A percentile compares a stretch with the other conserved stretches of the same genome.
Conservation (phyloP, 2,113 vertebrate genomes). For the Delphinapterus leucas region DNA sequence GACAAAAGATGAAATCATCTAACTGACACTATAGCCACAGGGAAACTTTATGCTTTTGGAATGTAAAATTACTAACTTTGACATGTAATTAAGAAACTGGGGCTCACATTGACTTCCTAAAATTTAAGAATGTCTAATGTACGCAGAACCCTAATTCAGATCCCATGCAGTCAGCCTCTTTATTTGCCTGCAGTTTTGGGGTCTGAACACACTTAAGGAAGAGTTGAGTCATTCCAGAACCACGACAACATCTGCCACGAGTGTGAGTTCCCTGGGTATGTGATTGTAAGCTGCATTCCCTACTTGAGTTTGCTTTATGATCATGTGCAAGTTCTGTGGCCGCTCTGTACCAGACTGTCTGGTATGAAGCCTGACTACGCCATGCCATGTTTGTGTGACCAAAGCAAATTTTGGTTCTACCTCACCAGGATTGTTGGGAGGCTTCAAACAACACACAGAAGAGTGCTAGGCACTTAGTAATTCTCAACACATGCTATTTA, state of each 20-base stretch:
- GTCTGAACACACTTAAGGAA: neutral
- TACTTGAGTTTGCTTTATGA: neutral
- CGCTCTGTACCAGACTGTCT: neutral
- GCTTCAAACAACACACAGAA: neutral
- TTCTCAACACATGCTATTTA: neutral
- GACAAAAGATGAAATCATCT: constrained; percentile 14
- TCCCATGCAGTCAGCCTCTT: neutral
- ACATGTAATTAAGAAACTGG: neutral
- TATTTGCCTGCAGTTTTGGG: neutral
- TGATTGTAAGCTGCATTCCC: neutral
- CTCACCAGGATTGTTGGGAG: neutral
- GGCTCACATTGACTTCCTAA: neutral
- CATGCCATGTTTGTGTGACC: neutral
- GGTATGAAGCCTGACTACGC: neutral
- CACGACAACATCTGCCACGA: neutral
- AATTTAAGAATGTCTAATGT: neutral
- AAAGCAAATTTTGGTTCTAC: neutral
- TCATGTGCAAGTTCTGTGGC: neutral
- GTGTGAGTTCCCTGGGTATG: neutral
- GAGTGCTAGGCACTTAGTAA: neutral
- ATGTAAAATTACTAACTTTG: constrained; percentile 1
- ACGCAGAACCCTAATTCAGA: neutral
- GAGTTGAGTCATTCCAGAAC: neutral
- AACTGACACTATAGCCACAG: neutral
- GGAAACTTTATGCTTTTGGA: neutral